A percentile compares a stretch with the other conserved stretches of the same genome.
Evolutionary conservation across 1,140 invertebrate genomes (phyloP).

Genomic region (Neotoxoptera formosana): DNA sequence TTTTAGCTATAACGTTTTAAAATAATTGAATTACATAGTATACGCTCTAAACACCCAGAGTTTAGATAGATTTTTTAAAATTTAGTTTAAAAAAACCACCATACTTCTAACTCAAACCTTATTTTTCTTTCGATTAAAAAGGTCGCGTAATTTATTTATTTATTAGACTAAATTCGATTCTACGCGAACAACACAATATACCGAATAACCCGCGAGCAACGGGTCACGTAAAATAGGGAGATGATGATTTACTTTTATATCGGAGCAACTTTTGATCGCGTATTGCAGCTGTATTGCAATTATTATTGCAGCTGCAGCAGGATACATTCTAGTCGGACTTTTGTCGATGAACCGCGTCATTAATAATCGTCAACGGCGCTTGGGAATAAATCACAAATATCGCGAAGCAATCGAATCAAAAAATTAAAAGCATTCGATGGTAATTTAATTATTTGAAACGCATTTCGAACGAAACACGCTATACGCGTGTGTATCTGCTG

Average conservation of each 20-base stretch:
- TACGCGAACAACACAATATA: not conserved
- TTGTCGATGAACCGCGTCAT: not conserved
- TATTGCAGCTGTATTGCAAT: not conserved
- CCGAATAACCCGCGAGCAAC: not conserved
- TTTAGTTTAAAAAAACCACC: not conserved
- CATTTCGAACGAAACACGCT: not conserved
- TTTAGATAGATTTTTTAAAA: not conserved
- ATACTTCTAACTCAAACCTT: not conserved
- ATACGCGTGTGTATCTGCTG: too few relatives aligned
- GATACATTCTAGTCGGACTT: not conserved
- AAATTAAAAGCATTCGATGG: not conserved
- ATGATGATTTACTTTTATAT: not conserved
- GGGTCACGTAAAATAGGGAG: not conserved
- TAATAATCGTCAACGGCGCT: not conserved
- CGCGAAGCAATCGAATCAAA: not conserved
- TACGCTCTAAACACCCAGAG: not conserved
- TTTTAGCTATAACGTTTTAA: not conserved
- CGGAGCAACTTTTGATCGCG: not conserved
- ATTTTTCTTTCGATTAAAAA: not conserved
- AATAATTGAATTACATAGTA: not conserved
- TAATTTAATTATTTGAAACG: not conserved
- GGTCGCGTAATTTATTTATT: not conserved
- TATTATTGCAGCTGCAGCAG: too few relatives aligned
- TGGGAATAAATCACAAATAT: not conserved
- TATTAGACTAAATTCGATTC: not conserved